Evolutionary conservation across 2,888 invertebrate genomes (phyloP).

Genomic region (Aphidius colemani): DNA sequence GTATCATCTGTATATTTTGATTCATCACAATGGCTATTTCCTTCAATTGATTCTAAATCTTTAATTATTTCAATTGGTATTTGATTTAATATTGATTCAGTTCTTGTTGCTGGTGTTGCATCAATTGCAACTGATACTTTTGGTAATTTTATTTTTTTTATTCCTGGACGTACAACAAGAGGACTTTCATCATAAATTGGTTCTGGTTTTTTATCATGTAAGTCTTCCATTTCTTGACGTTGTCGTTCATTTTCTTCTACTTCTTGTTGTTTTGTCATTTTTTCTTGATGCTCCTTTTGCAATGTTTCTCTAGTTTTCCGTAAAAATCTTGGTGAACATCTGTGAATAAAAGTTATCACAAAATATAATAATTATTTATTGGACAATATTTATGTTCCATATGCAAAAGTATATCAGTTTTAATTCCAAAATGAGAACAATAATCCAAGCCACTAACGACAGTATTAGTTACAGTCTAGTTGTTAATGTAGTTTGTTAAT

Average conservation of each 20-base stretch:
- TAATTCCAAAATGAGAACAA: constrained; percentile 17
- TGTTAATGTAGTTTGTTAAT: constrained; percentile 36
- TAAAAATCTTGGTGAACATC: constrained; percentile 70
- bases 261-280: constrained; percentile 49
- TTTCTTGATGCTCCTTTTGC: constrained; percentile 54
- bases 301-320: constrained; percentile 61
- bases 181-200: constrained; percentile 52
- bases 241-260: constrained; percentile 44
- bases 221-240: constrained; percentile 34
- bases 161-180: constrained; percentile 48
- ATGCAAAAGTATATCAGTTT: constrained; percentile 11
- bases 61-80: constrained; percentile 77
- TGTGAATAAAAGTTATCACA: constrained; percentile 30
- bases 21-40: constrained; percentile 31
- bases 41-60: constrained; percentile 40
- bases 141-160: constrained; percentile 63
- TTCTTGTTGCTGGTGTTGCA: constrained; percentile 76
- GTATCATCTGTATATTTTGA: constrained; percentile 35
- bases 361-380: not conserved
- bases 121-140: constrained; percentile 80
- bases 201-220: constrained; percentile 40
- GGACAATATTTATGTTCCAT: not conserved
- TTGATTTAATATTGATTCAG: constrained; percentile 74
- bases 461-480: constrained; percentile 31
- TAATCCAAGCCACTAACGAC: constrained; percentile 31